Evolutionary conservation across 2,113 vertebrate genomes (phyloP).

Genomic region (human): GRCh38 chr1:111859001-111859500

Average conservation of each 20-base stretch:
- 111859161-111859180: neutral
- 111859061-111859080: constrained; percentile 36
- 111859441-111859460: neutral
- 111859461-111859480: neutral
- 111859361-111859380: neutral
- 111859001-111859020: neutral
- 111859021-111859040: neutral
- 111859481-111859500: too few relatives aligned
- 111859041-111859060: neutral
- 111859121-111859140: neutral
- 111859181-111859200: neutral
- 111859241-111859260: neutral
- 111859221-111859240: rapidly evolving
- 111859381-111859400: neutral
- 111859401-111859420: neutral
- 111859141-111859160: neutral
- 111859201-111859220: neutral
- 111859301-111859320: neutral
- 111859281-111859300: neutral
- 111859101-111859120: neutral
- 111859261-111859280: neutral
- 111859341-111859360: neutral
- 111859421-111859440: neutral
- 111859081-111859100: neutral
- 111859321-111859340: neutral